Conservation (phyloP, 2,113 vertebrate genomes). For the Nymphicus hollandicus region DNA sequence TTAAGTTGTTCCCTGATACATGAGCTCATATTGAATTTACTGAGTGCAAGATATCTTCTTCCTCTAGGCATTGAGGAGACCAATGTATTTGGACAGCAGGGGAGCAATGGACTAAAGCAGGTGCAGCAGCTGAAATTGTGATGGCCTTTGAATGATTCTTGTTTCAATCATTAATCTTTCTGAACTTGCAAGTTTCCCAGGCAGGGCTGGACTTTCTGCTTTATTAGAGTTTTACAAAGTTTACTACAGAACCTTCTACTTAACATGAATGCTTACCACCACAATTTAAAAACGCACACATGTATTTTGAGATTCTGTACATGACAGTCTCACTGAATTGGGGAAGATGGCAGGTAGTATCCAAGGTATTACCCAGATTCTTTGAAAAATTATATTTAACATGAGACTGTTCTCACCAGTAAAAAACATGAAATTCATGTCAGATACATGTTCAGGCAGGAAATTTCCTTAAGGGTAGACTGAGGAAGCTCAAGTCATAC, state of each 20-base stretch:
- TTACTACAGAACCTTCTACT: neutral
- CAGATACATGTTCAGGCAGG: neutral
- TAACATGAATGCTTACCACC: neutral
- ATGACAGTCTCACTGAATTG: neutral
- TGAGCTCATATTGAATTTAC: slow-evolving; percentile 10
- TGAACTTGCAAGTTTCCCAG: neutral
- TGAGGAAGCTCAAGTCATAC: neutral
- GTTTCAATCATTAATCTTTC: neutral
- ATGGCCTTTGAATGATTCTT: neutral
- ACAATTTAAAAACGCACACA: neutral
- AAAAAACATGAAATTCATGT: neutral
- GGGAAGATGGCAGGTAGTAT: neutral
- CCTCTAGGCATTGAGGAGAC: neutral
- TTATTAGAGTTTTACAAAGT: neutral
- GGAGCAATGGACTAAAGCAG: slow-evolving; percentile 18
- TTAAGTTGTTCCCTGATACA: slow-evolving; percentile 5
- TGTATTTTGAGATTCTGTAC: neutral
- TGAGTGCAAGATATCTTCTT: neutral
- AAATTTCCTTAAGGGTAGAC: neutral
- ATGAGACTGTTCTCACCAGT: neutral
- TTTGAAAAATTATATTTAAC: neutral
- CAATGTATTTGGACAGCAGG: neutral
- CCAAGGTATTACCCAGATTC: neutral
- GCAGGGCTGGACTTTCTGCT: neutral
- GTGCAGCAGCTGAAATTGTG: slow-evolving; percentile 24